Conservation (phyloP, 2,888 invertebrate species). For the Orchestes rusci region DNA sequence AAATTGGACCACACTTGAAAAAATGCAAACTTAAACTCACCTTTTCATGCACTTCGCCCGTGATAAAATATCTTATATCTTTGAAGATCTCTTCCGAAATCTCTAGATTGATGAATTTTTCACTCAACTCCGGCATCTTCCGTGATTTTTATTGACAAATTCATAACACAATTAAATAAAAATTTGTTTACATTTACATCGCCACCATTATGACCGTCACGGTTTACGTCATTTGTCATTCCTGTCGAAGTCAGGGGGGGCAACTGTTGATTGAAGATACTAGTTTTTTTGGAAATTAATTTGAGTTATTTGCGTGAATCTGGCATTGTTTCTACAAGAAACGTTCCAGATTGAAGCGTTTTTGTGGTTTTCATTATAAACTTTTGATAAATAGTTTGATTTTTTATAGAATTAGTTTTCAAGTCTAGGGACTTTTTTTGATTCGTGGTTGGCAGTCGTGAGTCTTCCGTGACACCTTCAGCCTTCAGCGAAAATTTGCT, state of each 20-base stretch:
- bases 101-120: constrained; percentile 43
- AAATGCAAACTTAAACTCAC: no score
- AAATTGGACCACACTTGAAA: no score
- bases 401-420: no score
- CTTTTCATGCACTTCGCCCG: constrained; percentile 70
- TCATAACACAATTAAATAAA: constrained; percentile 14
- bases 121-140: constrained; percentile 37
- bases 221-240: constrained; percentile 5
- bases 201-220: constrained; percentile 13
- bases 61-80: constrained; percentile 76
- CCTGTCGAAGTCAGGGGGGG: no score
- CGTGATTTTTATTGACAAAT: constrained; percentile 7
- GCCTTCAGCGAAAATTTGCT: constrained; percentile 29
- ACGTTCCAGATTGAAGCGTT: no score
- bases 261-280: no score
- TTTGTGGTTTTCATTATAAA: no score
- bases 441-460: neutral
- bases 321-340: no score
- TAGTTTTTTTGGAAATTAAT: no score
- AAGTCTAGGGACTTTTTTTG: no score
- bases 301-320: no score
- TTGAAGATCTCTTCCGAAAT: constrained; percentile 62
- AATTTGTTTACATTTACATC: constrained; percentile 31
- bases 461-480: constrained; percentile 31
- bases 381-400: no score